Evolutionary conservation across 2,113 vertebrate species (phyloP), one percentile per base, ranked within the genome.

Genomic region (Esox niger): DNA sequence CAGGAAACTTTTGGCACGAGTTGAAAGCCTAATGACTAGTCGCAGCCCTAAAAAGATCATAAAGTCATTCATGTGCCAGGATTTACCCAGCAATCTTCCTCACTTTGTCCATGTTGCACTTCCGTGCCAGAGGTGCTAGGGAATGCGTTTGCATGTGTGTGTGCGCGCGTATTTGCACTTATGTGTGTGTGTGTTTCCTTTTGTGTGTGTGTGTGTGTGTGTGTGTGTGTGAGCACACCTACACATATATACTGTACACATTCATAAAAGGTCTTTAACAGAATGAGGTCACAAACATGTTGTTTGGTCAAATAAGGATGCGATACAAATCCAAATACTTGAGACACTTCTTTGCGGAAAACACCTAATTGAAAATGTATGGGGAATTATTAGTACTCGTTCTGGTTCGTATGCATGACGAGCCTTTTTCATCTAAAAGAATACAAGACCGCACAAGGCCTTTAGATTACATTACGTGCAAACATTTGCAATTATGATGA

Each of bases 61-160:
- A 94, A 96, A 96, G 91, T 95, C 93, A 95, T 95, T 98, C 96
- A 96, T 92, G 94, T 93, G 92, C 90, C 93, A 95, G 87, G 93
- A 98, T 95, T 95, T 95, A 95, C 93, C 87, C 88, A 86, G 91
- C 91, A 91, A 93, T 94, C 84, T 92, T 90, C 92, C 91, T 94
- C 94, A 95, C 91, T 90, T 93, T 88, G 91, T 92, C 90, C 91
- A 90, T 89, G 91, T 92, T 94, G 94, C 89, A 86, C 84, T 86
- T 83, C 84, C 26, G 57, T 6, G 87, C 88, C 87, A 84, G 86
- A 90, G 70, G 79, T 68, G 72, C 78, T 79, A 69, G n/a, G n/a
- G n/a, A n/a, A n/a, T n/a, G n/a, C n/a, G n/a, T n/a, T n/a, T 70
- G 66, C 46, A 23, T 59, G 43, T 49, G 35, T 43, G n/a, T n/a